Base-by-base conservation (phyloP, 2,888 invertebrate species). In the Cephonodes hylas region DNA sequence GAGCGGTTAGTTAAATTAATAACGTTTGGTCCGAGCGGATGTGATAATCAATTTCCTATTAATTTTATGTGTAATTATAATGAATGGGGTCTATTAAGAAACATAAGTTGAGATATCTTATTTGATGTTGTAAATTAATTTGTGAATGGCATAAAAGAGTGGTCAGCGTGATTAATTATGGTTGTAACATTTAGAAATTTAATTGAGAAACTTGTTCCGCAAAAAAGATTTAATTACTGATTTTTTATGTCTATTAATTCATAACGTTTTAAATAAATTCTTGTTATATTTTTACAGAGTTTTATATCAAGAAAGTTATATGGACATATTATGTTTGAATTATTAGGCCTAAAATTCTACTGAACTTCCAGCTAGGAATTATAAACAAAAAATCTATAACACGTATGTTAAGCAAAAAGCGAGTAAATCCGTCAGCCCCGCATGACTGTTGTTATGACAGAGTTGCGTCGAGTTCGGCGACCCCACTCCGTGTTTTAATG, bases 401-500 rank as follows among this genome's bases (percentile, higher is more conserved):
- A 3, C 38, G 4, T 3, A n/a, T 38, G 31, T 23, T 22, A 4
- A 18, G 15, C 6, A 23, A 42, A 42, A 60, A 42, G 42, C 25
- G 5, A 38, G 23, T 25, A 38, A 60, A 60, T 25, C 23, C 72
- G 68, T 74, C 73, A 79, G 82, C 80, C 81, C 76, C 74, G 82
- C 85, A 85, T 84, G 89, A 89, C 86, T 88, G 81, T 86, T 91
- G 91, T 92, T 92, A 91, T 92, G 91, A 92, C 92, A 92, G 84
- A 82, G 89, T 81, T 85, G 80, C 79, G 88, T 81, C 85, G 87
- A 88, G 91, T 91, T 91, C 91, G 89, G 80, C 91, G 92, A 91
- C 92, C 92, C 92, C 89, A 89, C 88, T 87, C 81, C 77, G 88
- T 77, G 89, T 91, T 92, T 92, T 91, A 92, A 92, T 92, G 92